A percentile compares a stretch with the other conserved stretches of the same genome.
Conservation (phyloP, 2,113 vertebrate species). For the Narcine bancroftii region DNA sequence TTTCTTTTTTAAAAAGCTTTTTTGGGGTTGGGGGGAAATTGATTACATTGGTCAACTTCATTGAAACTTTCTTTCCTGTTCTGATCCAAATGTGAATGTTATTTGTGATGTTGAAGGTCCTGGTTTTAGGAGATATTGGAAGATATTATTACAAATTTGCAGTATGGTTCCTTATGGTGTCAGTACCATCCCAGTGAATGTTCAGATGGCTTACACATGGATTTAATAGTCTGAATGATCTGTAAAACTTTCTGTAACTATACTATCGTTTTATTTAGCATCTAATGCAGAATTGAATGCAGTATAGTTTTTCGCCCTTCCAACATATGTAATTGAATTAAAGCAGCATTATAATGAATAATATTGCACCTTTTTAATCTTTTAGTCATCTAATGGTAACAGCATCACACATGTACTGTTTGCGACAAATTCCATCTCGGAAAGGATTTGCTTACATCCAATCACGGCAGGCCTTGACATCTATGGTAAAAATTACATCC, state of each 20-base stretch:
- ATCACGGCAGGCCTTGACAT: conserved; percentile 87
- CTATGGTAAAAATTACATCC: conserved; percentile 96
- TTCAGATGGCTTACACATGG: not conserved
- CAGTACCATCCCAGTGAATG: not conserved
- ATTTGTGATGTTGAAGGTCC: not conserved
- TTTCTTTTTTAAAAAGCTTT: too few relatives aligned
- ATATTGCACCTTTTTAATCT: not conserved
- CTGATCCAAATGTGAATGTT: not conserved
- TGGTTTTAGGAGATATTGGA: not conserved
- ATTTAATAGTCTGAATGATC: not conserved
- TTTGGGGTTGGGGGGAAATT: not conserved
- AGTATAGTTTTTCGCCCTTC: not conserved
- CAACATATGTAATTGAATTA: not conserved
- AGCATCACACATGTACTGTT: conserved; percentile 96
- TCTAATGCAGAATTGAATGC: not conserved
- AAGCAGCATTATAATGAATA: not conserved
- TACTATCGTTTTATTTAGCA: not conserved
- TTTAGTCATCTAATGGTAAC: conserved; percentile 84
- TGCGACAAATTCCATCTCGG: conserved; percentile 84
- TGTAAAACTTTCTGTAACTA: not conserved
- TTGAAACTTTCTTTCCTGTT: not conserved
- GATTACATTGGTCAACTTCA: not conserved
- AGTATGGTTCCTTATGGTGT: not conserved
- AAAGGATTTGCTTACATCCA: conserved; percentile 96
- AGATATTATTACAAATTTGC: not conserved